phyloP scores from a whole-genome alignment of 1,140 invertebrate genomes.

The Cardiocondyla obscurior region DNA sequence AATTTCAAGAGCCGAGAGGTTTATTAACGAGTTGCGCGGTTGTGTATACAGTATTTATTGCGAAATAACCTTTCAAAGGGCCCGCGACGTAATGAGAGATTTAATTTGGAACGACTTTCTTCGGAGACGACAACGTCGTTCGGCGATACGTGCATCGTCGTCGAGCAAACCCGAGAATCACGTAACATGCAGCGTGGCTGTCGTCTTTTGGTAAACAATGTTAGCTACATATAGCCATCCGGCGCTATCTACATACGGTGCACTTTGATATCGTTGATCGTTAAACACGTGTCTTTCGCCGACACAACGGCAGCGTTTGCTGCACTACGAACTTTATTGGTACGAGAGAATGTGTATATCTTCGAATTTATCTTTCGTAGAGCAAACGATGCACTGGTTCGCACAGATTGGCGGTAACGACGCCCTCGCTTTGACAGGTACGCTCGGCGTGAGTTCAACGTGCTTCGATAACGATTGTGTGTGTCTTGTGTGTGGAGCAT shows the following conservation, averaged over 20 bases:
- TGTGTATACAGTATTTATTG: neutral
- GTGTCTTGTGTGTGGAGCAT: neutral
- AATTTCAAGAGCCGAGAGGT: neutral
- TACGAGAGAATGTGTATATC: constrained; percentile 35
- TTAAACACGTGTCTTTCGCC: neutral
- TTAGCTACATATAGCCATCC: neutral
- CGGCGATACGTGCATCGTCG: neutral
- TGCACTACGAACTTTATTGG: neutral
- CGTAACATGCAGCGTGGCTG: neutral
- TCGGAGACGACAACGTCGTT: neutral
- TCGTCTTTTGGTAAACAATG: neutral
- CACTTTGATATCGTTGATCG: constrained; percentile 1
- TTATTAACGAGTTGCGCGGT: constrained; percentile 20
- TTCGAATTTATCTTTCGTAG: constrained; percentile 75
- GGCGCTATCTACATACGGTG: neutral
- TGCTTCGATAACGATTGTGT: constrained; percentile 43
- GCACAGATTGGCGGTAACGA: constrained; percentile 80
- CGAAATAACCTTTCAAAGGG: neutral
- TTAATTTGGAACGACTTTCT: neutral
- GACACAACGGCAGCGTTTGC: constrained; percentile 3
- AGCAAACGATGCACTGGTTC: constrained; percentile 84
- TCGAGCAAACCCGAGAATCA: neutral
- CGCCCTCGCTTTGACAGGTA: constrained; percentile 78
- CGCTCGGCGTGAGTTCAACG: constrained; percentile 49
- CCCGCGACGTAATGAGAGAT: neutral